Evolutionary conservation across 2,113 vertebrate species (phyloP).

Genomic region (Cairina moschata): DNA sequence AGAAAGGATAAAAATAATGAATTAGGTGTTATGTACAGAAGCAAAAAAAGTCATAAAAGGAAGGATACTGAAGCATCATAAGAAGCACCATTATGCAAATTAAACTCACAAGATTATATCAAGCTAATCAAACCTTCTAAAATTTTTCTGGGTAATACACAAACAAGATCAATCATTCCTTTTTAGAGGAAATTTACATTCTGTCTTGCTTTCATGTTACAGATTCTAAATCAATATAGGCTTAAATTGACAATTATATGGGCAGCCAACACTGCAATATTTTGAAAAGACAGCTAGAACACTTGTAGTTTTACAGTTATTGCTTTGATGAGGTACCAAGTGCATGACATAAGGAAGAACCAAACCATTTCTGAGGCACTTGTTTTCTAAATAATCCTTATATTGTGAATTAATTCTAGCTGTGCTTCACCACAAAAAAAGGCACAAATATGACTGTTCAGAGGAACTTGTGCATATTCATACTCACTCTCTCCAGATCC

Average conservation of each 20-base stretch:
- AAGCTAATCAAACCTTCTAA: neutral
- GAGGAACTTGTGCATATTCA: accelerated
- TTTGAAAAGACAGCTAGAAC: neutral
- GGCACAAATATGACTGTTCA: accelerated
- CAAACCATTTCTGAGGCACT: neutral
- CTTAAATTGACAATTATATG: neutral
- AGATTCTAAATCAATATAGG: neutral
- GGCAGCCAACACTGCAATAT: neutral
- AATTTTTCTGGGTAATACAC: neutral
- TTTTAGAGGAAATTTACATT: neutral
- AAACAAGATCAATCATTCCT: neutral
- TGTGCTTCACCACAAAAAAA: accelerated
- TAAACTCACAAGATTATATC: neutral
- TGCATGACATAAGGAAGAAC: neutral
- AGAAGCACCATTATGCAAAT: neutral
- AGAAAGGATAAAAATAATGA: neutral
- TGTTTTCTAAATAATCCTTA: neutral
- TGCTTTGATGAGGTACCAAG: neutral
- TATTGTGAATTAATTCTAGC: neutral
- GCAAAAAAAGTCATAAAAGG: neutral
- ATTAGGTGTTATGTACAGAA: neutral
- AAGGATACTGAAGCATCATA: neutral
- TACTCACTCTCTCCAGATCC: neutral
- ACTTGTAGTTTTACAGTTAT: neutral
- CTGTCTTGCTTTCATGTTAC: neutral